A percentile compares a stretch with the other conserved stretches of the same genome.
Conservation (phyloP, 53 echinoderm and acorn worm genomes). For the Apostichopus leukothele region DNA sequence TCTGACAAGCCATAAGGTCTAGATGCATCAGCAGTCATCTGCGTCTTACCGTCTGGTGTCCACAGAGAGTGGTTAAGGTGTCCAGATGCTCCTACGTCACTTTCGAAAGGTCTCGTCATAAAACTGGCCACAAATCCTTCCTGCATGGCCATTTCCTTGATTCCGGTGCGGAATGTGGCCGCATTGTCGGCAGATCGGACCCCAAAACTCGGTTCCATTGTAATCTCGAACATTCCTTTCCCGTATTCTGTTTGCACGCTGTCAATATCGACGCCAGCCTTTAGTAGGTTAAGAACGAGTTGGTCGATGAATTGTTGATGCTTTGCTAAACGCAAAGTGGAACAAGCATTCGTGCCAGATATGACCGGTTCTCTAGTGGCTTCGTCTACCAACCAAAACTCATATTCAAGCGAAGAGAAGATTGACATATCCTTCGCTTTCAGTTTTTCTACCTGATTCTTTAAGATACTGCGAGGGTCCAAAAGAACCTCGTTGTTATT, state of each 20-base stretch:
- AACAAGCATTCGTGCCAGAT: slow-evolving; percentile 51
- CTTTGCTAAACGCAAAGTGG: slow-evolving; percentile 55
- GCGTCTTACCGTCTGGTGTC: slow-evolving; percentile 56
- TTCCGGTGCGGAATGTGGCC: slow-evolving; percentile 51
- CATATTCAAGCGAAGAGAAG: slow-evolving; percentile 81
- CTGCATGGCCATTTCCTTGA: slow-evolving; percentile 67
- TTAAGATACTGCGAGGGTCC: slow-evolving; percentile 66
- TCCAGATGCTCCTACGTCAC: slow-evolving; percentile 34
- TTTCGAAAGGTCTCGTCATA: slow-evolving; percentile 65
- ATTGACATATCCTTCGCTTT: slow-evolving; percentile 60
- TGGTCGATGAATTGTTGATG: slow-evolving; percentile 44
- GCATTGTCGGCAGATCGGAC: slow-evolving; percentile 66
- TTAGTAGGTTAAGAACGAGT: slow-evolving; percentile 38
- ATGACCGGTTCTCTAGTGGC: slow-evolving; percentile 64
- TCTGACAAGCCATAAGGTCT: slow-evolving; percentile 50
- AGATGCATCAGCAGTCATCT: slow-evolving; percentile 44
- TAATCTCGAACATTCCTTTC: slow-evolving; percentile 57
- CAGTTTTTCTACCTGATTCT: slow-evolving; percentile 68
- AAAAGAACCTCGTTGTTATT: not conserved
- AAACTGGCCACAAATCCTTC: slow-evolving; percentile 64
- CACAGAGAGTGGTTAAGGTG: slow-evolving; percentile 72
- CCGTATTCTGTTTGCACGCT: slow-evolving; percentile 51
- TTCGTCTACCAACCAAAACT: slow-evolving; percentile 74
- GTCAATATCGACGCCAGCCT: slow-evolving; percentile 60
- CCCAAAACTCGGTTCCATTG: slow-evolving; percentile 60